Conservation (phyloP, 2,797 vertebrate genomes). For the Spinibarbus caldwelli region DNA sequence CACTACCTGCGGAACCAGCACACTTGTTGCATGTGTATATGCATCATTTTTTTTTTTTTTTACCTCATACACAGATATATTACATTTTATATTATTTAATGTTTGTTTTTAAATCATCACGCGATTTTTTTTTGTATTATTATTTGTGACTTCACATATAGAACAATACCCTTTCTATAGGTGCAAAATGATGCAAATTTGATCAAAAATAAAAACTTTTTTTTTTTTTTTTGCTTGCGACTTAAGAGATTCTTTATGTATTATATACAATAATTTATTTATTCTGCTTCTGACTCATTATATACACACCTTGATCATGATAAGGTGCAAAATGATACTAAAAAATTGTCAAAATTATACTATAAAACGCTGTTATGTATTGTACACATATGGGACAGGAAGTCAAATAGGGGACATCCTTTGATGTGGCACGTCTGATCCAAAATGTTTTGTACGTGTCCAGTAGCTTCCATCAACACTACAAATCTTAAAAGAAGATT, state of each 20-base stretch:
- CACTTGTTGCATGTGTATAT: slow-evolving; percentile 25
- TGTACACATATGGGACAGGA: not conserved
- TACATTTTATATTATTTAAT: no score
- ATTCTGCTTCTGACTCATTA: not conserved
- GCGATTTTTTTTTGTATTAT: no score
- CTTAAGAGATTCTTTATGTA: no score
- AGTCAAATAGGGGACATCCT: slow-evolving; percentile 34
- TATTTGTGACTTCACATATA: no score
- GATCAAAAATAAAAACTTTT: no score
- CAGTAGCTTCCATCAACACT: slow-evolving; percentile 36
- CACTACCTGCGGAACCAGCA: slow-evolving; percentile 36
- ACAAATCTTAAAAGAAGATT: slow-evolving; percentile 49
- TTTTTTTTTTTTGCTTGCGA: no score
- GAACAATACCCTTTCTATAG: no score
- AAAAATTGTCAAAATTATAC: not conserved
- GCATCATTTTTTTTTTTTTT: slow-evolving; percentile 6
- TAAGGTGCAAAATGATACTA: not conserved
- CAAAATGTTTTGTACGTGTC: slow-evolving; percentile 1
- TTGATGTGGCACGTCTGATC: slow-evolving; percentile 36
- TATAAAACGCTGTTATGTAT: not conserved
- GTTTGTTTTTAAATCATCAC: no score
- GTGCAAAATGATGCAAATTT: no score
- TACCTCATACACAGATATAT: not conserved
- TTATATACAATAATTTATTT: not conserved
- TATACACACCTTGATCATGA: not conserved